A percentile compares a stretch with the other conserved stretches of the same genome.
Conservation (phyloP, 1,140 invertebrate species). For the Pseudomyrmex concolor region DNA sequence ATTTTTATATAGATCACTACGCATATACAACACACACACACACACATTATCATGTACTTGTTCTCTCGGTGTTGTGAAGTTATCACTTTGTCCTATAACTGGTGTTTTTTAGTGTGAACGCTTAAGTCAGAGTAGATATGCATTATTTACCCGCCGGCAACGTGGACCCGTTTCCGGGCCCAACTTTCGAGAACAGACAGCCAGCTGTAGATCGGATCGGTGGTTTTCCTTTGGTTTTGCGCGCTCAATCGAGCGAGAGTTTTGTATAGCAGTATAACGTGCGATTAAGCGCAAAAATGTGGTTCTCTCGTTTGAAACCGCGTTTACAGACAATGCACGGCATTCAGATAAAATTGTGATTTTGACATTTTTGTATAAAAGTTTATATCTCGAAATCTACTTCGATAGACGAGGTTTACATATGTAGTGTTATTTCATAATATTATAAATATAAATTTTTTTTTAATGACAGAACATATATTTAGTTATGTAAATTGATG, state of each 20-base stretch:
- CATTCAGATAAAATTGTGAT: neutral
- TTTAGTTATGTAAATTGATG: neutral
- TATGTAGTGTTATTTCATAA: neutral
- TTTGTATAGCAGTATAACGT: neutral
- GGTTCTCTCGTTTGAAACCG: neutral
- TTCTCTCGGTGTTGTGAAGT: conserved; percentile 24
- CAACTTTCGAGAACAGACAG: conserved; percentile 8
- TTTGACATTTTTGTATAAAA: too few relatives aligned
- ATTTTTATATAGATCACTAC: conserved; percentile 21
- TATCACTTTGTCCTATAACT: conserved; percentile 22
- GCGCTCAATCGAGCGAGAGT: neutral
- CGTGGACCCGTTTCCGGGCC: neutral
- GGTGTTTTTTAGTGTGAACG: conserved; percentile 38
- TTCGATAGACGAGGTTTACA: neutral
- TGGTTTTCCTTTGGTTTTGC: neutral
- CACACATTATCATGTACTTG: neutral
- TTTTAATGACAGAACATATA: too few relatives aligned
- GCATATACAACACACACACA: neutral
- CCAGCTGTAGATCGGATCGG: conserved; percentile 15
- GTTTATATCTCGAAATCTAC: too few relatives aligned
- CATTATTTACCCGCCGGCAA: conserved; percentile 35
- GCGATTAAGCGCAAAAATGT: neutral
- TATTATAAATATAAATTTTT: neutral
- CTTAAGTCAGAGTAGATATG: conserved; percentile 45
- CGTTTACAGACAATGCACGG: neutral